Evolutionary conservation across 2,113 vertebrate species (phyloP), one percentile per base, ranked within the genome.

Genomic region (Centropus bengalensis): DNA sequence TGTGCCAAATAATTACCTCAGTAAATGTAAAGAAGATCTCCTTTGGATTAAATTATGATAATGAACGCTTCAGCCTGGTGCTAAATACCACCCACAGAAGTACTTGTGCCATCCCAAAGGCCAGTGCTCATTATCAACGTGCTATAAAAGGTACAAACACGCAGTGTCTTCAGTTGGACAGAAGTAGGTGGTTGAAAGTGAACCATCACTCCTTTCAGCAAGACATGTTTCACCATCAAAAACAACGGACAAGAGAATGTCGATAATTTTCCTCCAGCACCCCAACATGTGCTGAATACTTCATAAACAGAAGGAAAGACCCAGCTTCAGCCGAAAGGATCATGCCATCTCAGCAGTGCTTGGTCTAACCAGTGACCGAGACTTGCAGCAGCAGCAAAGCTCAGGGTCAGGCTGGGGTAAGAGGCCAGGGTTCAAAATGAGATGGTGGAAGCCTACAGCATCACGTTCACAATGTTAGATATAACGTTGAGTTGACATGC

Each of bases 121-220:
- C n/a, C 30, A 56, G 23, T 11, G 4, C 4, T 11, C 8, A 32
- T 81, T 74, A 47, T 55, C 22, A 70, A 58, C 5, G 10, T 0
- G 0, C 19, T 60, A 21, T 70, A 76, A 76, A 56, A 83, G 20
- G 54, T 55, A 55, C 8, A 6, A 70, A 45, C 47, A 27, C 17
- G 55, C 6, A 16, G 3, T 1, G 1, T 40, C 17, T 19, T 78
- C 23, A 23, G 16, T 14, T 2, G 7, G 47, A 49, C 0, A 0
- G 9, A 32, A 7, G 33, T 59, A 24, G 16, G 27, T 44, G 18
- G 32, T 17, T 36, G 45, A 86, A 81, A 58, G 30, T 1, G 1
- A 86, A 13, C 5, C 11, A 36, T 44, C 20, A 36, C 28, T 77
- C 26, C 47, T 89, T 83, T 59, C 58, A 78, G 33, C 11, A 51